A percentile compares a stretch with the other conserved stretches of the same genome.
Conservation (phyloP, 2,113 vertebrate genomes). For the Oreotrochilus melanogaster region DNA sequence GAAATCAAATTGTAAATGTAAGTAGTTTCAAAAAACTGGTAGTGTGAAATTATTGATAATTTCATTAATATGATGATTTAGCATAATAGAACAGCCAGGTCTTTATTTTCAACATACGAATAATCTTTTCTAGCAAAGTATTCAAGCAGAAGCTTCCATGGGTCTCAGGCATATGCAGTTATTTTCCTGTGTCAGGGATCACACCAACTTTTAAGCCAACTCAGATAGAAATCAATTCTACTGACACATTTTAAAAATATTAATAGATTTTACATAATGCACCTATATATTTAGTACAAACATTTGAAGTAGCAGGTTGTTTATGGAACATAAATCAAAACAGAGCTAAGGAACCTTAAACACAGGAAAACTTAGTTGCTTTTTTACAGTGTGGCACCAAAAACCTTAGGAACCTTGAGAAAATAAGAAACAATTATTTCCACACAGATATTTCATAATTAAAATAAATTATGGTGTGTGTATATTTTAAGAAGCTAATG, state of each 20-base stretch:
- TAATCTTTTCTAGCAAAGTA: background rate
- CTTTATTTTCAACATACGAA: background rate
- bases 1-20: background rate
- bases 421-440: background rate
- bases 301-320: background rate
- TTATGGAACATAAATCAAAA: background rate
- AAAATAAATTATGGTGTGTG: background rate
- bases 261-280: background rate
- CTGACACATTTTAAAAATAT: rapidly evolving
- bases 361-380: background rate
- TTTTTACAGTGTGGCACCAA: background rate
- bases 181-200: background rate
- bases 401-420: background rate
- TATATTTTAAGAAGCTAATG: background rate
- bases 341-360: background rate
- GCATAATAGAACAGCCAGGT: background rate
- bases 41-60: background rate
- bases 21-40: background rate
- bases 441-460: background rate
- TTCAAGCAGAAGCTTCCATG: background rate
- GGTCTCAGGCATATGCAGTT: background rate
- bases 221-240: background rate
- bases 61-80: background rate
- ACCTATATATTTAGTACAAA: background rate
- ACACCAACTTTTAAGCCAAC: background rate